Evolutionary conservation across 1,140 invertebrate genomes (phyloP).

Genomic region (Cyclina sinensis): DNA sequence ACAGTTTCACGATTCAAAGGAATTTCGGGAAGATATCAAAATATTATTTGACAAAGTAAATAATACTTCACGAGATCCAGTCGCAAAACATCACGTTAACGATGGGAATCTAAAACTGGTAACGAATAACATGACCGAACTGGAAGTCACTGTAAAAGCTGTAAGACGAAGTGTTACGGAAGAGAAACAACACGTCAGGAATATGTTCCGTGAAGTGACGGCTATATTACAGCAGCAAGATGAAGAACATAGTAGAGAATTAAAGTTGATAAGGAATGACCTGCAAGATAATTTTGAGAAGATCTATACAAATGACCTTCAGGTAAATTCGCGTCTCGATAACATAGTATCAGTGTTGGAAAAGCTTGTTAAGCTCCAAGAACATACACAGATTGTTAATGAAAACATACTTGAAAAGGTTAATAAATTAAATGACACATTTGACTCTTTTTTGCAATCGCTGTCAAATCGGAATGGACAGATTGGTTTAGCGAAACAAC

Average conservation of each 20-base stretch:
- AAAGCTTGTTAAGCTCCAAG: background rate
- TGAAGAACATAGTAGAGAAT: background rate
- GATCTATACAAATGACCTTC: background rate
- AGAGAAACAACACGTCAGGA: background rate
- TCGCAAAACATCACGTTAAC: background rate
- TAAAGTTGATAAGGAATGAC: background rate
- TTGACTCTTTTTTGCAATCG: background rate
- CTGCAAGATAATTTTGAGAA: background rate
- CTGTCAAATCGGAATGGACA: background rate
- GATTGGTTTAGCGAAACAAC: too few species aligned
- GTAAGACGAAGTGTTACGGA: background rate
- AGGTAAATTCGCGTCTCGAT: background rate
- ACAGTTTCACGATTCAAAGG: background rate
- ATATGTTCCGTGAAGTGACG: too few species aligned
- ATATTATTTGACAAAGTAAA: background rate
- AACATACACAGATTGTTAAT: background rate
- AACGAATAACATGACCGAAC: background rate
- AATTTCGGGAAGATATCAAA: background rate
- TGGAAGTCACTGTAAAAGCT: background rate
- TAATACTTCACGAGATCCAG: background rate
- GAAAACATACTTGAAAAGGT: background rate
- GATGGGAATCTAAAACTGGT: background rate
- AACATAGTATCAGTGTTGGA: background rate
- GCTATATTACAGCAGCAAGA: too few species aligned
- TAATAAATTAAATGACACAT: background rate